These are phyloP conservation scores for Macheiramphus alcinus DNA, from an alignment of 2,113 vertebrate genomes.

Conservation along the genomic window DNA sequence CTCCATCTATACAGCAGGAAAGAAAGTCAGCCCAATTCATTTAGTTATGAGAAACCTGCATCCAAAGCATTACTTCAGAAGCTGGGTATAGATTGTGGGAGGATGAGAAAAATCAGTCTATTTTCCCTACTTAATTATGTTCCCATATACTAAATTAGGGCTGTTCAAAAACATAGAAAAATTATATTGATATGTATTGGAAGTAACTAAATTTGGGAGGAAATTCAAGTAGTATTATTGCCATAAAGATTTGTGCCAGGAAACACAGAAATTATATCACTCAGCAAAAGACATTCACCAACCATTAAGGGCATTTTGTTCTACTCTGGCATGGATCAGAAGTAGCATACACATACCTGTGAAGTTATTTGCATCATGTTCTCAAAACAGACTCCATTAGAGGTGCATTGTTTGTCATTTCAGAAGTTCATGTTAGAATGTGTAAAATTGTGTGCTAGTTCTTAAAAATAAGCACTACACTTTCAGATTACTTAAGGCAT, in stretches of 20 bases:
- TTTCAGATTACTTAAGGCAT: not conserved
- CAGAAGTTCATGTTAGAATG: not conserved
- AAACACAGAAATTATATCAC: not conserved
- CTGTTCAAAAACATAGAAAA: not conserved
- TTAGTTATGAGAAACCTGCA: not conserved
- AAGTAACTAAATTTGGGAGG: not conserved
- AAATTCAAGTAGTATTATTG: not conserved
- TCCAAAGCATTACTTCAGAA: not conserved
- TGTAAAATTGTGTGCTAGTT: not conserved
- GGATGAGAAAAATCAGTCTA: not conserved
- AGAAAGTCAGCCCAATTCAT: not conserved
- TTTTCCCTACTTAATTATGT: not conserved
- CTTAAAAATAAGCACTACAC: not conserved
- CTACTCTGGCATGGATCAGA: not conserved
- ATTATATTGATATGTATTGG: not conserved
- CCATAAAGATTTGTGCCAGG: not conserved
- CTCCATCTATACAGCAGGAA: not conserved
- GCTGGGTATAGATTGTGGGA: not conserved
- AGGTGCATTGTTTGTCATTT: not conserved
- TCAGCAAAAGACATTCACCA: not conserved
- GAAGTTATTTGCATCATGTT: not conserved
- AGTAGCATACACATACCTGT: not conserved
- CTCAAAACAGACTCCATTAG: not conserved
- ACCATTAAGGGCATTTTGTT: not conserved
- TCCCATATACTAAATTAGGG: not conserved